Conservation (phyloP, 2,113 vertebrate genomes). For the Crypturellus undulatus region DNA sequence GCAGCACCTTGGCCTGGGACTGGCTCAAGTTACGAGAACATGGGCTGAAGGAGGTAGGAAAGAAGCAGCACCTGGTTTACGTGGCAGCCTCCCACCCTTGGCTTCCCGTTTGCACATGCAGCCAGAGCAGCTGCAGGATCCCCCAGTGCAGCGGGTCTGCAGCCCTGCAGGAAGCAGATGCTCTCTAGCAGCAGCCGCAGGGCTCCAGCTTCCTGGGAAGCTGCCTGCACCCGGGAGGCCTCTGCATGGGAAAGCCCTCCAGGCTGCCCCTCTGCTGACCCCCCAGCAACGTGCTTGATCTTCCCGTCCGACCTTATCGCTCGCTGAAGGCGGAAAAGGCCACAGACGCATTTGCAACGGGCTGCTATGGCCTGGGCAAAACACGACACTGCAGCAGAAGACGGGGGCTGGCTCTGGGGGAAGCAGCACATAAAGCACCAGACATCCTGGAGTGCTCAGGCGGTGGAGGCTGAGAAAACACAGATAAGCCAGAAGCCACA, state of each 20-base stretch:
- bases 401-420: background rate
- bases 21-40: background rate
- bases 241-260: background rate
- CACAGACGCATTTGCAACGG: background rate
- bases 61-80: background rate
- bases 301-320: background rate
- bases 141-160: background rate
- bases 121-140: background rate
- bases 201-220: background rate
- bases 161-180: background rate
- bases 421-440: background rate
- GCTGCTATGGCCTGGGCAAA: background rate
- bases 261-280: background rate
- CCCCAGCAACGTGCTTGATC: background rate
- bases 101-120: background rate
- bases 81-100: background rate
- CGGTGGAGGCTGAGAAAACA: background rate
- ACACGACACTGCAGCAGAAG: background rate
- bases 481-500: slow-evolving; percentile 7
- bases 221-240: background rate
- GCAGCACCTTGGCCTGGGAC: background rate
- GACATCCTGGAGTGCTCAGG: slow-evolving; percentile 38
- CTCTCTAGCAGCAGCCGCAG: background rate
- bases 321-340: background rate
- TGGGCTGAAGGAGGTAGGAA: background rate